Percentiles rank a stretch among this genome's conserved stretches.
These are phyloP conservation scores for Acanthornis magna DNA, from an alignment of 2,797 vertebrate species.

Conservation along the genomic window DNA sequence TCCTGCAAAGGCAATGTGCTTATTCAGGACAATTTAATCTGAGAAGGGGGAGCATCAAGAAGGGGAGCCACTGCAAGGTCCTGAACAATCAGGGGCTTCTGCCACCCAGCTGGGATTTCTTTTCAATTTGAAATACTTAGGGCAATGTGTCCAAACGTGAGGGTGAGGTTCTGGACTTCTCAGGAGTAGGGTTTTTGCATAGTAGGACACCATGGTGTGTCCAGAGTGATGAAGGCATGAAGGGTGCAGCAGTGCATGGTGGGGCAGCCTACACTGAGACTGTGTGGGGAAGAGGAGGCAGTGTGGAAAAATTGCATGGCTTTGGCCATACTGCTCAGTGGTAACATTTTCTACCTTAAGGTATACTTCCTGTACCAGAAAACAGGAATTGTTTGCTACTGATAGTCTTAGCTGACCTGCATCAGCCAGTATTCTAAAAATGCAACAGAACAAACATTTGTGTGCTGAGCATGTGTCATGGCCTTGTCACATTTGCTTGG, in stretches of 20 bases:
- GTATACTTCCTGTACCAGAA: not conserved
- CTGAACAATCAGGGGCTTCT: not conserved
- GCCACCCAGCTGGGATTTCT: not conserved
- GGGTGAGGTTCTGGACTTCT: not conserved
- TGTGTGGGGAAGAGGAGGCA: not conserved
- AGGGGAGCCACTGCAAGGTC: not conserved
- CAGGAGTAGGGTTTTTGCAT: not conserved
- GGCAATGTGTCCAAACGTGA: not conserved
- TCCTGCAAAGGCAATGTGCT: not conserved
- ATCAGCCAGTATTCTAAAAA: not conserved
- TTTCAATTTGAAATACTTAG: not conserved
- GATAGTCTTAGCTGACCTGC: not conserved
- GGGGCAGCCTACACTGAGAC: not conserved
- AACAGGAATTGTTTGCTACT: not conserved
- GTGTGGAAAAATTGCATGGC: not conserved
- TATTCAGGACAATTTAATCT: not conserved
- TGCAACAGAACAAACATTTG: not conserved
- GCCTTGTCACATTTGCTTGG: not conserved
- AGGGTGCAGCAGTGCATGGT: accelerated
- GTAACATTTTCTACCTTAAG: not conserved
- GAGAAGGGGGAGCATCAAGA: not conserved
- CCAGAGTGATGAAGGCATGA: not conserved
- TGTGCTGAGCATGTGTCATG: accelerated
- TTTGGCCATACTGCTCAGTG: not conserved
- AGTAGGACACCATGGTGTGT: accelerated